A percentile compares a stretch with the other conserved stretches of the same genome.
Conservation (phyloP, 2,797 vertebrate genomes). For the Phrynocephalus forsythii region DNA sequence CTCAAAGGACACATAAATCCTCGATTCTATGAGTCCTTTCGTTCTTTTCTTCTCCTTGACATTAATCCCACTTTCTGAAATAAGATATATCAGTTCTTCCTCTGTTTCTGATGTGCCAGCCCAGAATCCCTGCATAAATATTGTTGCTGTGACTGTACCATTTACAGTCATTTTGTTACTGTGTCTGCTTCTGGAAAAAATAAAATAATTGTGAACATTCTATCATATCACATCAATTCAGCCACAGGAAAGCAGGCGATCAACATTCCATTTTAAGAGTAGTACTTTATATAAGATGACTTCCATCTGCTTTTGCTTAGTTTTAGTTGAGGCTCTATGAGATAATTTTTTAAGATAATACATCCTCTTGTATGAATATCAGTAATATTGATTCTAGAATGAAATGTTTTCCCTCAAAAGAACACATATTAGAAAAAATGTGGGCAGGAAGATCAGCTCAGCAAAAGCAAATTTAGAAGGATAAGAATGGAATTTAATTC, state of each 20-base stretch:
- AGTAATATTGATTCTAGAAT: not conserved
- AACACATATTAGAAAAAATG: not conserved
- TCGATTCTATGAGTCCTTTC: no score
- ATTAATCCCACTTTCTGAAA: not conserved
- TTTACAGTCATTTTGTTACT: not conserved
- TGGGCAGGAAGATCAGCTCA: not conserved
- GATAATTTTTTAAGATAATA: not conserved
- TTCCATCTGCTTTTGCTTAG: conserved; percentile 6
- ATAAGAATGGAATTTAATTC: conserved; percentile 55
- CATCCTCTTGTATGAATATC: not conserved
- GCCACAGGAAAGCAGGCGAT: not conserved
- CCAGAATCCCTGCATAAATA: not conserved
- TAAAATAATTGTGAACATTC: conserved; percentile 12
- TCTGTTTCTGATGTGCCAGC: no score
- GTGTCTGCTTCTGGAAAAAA: not conserved
- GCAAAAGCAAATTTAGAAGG: conserved; percentile 37
- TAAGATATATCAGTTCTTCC: not conserved
- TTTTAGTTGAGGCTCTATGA: not conserved
- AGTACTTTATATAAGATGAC: not conserved
- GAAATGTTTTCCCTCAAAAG: not conserved
- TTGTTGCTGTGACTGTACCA: not conserved
- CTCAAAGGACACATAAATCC: no score
- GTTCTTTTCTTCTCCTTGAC: not conserved
- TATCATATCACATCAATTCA: not conserved
- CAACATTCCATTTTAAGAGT: conserved; percentile 7